phyloP scores from a whole-genome alignment of 2,797 vertebrate species.

The Gallinago stenura region DNA sequence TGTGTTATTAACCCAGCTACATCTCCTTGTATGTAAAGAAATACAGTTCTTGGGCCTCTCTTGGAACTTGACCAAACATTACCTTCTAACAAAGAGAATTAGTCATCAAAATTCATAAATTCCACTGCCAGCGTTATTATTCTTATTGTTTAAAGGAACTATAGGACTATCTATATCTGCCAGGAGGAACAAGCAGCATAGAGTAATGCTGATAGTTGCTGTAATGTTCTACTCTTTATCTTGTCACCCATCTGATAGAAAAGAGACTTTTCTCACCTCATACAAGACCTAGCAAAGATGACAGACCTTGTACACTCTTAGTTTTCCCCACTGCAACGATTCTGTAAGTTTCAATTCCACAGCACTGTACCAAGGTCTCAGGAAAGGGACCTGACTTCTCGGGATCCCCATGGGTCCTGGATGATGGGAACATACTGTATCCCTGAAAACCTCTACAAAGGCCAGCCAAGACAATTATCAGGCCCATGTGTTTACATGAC shows the following conservation, averaged over 20 bases:
- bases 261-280: neutral
- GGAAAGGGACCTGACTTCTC: neutral
- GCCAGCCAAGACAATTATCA: neutral
- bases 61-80: neutral
- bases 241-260: neutral
- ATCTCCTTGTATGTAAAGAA: neutral
- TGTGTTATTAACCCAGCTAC: neutral
- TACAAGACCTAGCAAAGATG: neutral
- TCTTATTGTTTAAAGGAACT: neutral
- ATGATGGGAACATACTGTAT: neutral
- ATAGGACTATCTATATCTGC: neutral
- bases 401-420: neutral
- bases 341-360: neutral
- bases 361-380: fast-evolving
- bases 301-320: neutral
- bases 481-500: neutral
- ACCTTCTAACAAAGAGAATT: neutral
- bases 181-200: neutral
- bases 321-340: neutral
- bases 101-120: neutral
- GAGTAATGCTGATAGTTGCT: neutral
- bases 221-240: neutral
- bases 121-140: neutral
- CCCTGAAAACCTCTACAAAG: neutral
- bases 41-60: neutral